Evolutionary conservation across 2,113 vertebrate species (phyloP), one percentile per base, ranked within the genome.

Genomic region (Hipposideros armiger): DNA sequence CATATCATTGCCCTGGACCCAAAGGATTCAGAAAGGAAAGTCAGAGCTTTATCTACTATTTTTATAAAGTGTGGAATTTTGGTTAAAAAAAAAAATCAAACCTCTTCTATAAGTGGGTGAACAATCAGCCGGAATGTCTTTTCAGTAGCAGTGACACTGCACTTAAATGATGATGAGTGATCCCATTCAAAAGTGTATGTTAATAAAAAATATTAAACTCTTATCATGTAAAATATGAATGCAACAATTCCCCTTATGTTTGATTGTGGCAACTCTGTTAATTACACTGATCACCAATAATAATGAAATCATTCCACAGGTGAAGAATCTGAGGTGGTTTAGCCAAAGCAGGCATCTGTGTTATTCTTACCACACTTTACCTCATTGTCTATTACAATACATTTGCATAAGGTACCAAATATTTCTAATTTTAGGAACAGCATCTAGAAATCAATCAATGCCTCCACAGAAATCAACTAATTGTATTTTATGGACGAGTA

Each of bases 401-500:
- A 94, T 91, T 82, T 54, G 30, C 32, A 84, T 73, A 28, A 80
- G 13, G 24, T 11, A 64, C 67, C 64, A 96, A 80, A 69, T 70
- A 89, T 24, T 92, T 84, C 64, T 90, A 69, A 76, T 50, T 84
- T 90, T 62, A 56, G 66, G 8, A 60, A 54, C 0, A 77, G 19
- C n/a, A 73, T 40, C 74, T 42, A 67, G 36, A 97, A 70, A 84
- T 40, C 22, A 92, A 69, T 88, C 28, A 24, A 11, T 32, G 69
- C 2, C 52, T 66, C 32, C 11, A 58, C 0, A 80, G 86, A 86
- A 64, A 85, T 30, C 50, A 91, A n/a, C 15, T 56, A 64, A 85
- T 6, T 67, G 9, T 32, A 94, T 90, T 95, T 87, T 42, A 85
- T 17, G 45, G 76, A 86, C 78, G 77, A 70, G 78, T 24, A 82